Evolutionary conservation across 1,140 invertebrate species (phyloP).

Genomic region (Drosophila subpulchrella): DNA sequence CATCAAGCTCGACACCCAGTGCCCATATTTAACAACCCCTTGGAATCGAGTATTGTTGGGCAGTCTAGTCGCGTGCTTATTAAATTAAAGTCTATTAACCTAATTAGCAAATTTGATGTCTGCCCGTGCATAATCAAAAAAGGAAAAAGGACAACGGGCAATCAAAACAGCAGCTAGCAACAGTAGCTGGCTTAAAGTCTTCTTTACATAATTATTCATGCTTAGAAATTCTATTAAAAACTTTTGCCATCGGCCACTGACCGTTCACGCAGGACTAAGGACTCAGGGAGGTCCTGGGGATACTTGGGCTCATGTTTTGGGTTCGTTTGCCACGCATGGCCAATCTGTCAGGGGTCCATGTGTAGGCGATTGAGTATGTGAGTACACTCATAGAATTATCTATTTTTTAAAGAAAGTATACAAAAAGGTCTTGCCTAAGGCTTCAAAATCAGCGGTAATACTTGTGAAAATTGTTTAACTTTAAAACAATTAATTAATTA

Average conservation of each 20-base stretch:
- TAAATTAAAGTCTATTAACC: constrained; percentile 72
- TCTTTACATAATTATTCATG: constrained; percentile 75
- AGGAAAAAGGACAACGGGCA: constrained; percentile 29
- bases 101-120: constrained; percentile 67
- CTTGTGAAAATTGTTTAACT: too few species aligned
- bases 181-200: constrained; percentile 41
- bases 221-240: constrained; percentile 76
- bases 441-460: too few species aligned
- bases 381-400: constrained; percentile 5
- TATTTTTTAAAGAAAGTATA: too few species aligned
- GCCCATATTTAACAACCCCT: constrained; percentile 5
- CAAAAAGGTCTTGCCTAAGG: not conserved
- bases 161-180: constrained; percentile 20
- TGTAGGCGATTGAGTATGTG: constrained; percentile 9
- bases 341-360: constrained; percentile 42
- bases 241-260: constrained; percentile 48
- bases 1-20: not conserved
- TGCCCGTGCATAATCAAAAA: constrained; percentile 61
- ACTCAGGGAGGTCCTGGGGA: not conserved
- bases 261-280: constrained; percentile 1
- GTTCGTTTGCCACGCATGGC: constrained; percentile 51
- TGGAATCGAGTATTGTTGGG: constrained; percentile 8
- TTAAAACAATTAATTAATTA: too few species aligned
- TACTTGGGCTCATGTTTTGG: constrained; percentile 16
- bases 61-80: constrained; percentile 45